Evolutionary conservation across 2,797 vertebrate genomes (phyloP).

Genomic region (Argyrosomus regius): DNA sequence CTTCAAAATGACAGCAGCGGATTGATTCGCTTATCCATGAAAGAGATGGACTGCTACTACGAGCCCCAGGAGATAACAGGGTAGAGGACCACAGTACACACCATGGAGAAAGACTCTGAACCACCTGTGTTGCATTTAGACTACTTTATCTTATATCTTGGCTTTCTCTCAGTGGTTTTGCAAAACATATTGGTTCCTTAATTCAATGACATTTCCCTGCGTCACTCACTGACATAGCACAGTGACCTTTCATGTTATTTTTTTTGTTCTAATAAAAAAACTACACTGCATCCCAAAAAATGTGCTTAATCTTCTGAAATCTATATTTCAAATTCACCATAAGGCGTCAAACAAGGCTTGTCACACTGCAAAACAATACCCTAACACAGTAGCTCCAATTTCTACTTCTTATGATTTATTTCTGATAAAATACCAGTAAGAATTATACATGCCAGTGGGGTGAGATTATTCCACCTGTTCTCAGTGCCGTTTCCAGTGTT

Average conservation of each 20-base stretch:
- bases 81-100: constrained; percentile 38
- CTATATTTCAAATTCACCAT: not conserved
- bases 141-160: constrained; percentile 52
- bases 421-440: not conserved
- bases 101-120: constrained; percentile 41
- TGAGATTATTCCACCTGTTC: constrained; percentile 16
- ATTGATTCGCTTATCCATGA: constrained; percentile 76
- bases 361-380: not conserved
- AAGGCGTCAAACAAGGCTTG: not conserved
- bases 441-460: not conserved
- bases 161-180: constrained; percentile 26
- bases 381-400: not conserved
- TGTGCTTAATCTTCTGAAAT: not conserved
- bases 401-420: not conserved
- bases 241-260: not conserved
- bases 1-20: constrained; percentile 67
- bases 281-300: not conserved
- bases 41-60: constrained; percentile 65
- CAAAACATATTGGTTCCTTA: constrained; percentile 9
- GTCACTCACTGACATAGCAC: not conserved
- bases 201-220: constrained; percentile 7
- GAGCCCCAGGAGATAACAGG: constrained; percentile 65
- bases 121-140: constrained; percentile 74
- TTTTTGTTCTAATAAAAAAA: not conserved
- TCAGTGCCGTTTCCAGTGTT: not conserved